Base-by-base conservation (phyloP, 2,113 vertebrate genomes). In the Suricata suricatta region DNA sequence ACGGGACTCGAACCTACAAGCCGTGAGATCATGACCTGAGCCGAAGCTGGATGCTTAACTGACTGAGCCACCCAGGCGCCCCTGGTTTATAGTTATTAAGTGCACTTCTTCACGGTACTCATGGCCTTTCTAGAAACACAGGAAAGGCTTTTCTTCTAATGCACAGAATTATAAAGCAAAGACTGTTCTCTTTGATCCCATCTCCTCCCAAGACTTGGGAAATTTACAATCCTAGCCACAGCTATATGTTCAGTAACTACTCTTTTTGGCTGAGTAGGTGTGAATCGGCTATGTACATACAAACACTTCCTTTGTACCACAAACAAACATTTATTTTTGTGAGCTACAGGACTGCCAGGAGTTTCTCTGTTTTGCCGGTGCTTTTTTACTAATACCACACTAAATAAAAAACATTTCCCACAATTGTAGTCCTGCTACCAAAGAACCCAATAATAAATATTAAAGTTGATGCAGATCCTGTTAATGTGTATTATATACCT, bases 351-450 rank as follows among this genome's bases (percentile, higher is more conserved):
- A 14, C 12, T 64, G 9, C 76, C 14, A 50, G 16, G 19, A 66
- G 80, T 88, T 14, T 54, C 14, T 80, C 3, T 89, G 15, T 64
- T 57, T 72, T 35, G 7, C 16, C 27, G 5, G 25, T 0, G 14
- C 5, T 29, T 9, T 9, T 41, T 63, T 71, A 35, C 7, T 89
- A 77, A 87, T 79, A 52, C 27, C 16, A 69, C 21, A 38, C 25
- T 81, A 3, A 90, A 27, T 52, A 41, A 50, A 87, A 35, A 54
- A 15, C 0, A 16, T 44, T 84, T 72, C 50, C 41, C 17, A 83
- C 3, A 54, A 3, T 23, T 27, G 63, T 15, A 8, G 16, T 12
- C 17, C 57, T 11, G 0, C 2, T 23, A 2, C 5, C 13, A 50
- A 47, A 93, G 6, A 92, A 86, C 57, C 50, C 84, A 50, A 50